Evolutionary conservation across 2,113 vertebrate genomes (phyloP).

Genomic region (Tichodroma muraria): DNA sequence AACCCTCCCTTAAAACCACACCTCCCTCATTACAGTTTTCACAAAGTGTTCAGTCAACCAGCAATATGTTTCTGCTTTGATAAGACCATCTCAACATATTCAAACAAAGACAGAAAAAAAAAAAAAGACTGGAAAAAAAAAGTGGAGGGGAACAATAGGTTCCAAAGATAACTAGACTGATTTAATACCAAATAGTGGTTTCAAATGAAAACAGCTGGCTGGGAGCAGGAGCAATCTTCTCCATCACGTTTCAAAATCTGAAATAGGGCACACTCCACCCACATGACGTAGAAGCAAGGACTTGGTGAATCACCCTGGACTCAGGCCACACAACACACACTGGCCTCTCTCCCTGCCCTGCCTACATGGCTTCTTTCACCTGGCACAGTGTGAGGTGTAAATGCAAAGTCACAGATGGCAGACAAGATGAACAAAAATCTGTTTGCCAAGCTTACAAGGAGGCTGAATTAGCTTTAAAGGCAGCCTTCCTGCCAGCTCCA

Average conservation of each 20-base stretch:
- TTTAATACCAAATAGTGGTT: background rate
- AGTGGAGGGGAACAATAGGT: background rate
- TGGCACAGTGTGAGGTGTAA: background rate
- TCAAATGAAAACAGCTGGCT: slow-evolving; percentile 21
- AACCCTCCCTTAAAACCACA: background rate
- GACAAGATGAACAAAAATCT: background rate
- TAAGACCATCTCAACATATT: slow-evolving; percentile 10
- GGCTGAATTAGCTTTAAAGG: background rate
- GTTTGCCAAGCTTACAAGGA: background rate
- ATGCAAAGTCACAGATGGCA: background rate
- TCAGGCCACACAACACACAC: background rate
- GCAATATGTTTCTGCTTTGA: background rate
- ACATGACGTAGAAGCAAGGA: background rate
- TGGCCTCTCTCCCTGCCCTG: background rate
- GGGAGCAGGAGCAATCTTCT: background rate
- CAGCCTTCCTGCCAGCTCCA: background rate
- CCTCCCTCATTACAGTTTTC: background rate
- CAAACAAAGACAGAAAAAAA: background rate
- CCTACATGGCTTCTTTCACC: background rate
- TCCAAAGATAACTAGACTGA: slow-evolving; percentile 35
- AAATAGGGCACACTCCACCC: background rate
- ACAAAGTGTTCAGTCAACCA: slow-evolving; percentile 5
- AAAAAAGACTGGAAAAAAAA: background rate
- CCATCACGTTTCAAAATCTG: background rate
- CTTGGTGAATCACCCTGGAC: background rate